Base-by-base conservation (phyloP, 1,140 invertebrate species). In the Dolichoris vasculosae region DNA sequence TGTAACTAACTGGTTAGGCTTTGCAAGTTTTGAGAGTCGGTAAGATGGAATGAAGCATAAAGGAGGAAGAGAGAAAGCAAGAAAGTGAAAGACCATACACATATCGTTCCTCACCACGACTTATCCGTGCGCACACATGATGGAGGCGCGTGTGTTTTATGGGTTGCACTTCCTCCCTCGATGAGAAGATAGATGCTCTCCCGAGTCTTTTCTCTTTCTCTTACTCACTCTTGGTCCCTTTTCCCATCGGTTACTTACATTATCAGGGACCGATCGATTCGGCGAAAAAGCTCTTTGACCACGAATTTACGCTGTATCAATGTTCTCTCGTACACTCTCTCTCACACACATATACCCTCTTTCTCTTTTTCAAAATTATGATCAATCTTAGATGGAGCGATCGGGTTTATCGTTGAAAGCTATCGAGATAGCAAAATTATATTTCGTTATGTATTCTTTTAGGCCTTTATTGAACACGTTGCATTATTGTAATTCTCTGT, bases 111-210 rank as follows among this genome's bases (percentile, higher is more conserved):
- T 83, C 73, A 64, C 40, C 20, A 38, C 77, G 59, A 85, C 84
- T 81, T 82, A 81, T 85, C 73, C 59, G 38, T 59, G 51, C 69
- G 79, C 67, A 82, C 73, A 82, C 71, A 87, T 85, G 87, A 88
- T 86, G 88, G 87, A 88, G 89, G 89, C 87, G 86, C 81, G 86
- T 89, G 87, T 87, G 88, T 87, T 90, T 89, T 90, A 89, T 88
- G 87, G 87, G 46, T 83, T 80, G 88, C 88, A 87, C 89, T 90
- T 83, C 85, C 87, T 87, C 79, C 84, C 67, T 77, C 69, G 88
- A 89, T 89, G 87, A 73, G 87, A 86, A 87, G 88, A 88, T 88
- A 90, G 82, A 82, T 35, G 85, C 59, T 80, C 73, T 75, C 75
- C 30, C 59, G 13, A 55, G 64, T 76, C 73, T 82, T n/a, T 73